These are phyloP conservation scores for Hydroisotoma schaefferi DNA, from an alignment of 2,888 invertebrate genomes.

Conservation along the genomic window DNA sequence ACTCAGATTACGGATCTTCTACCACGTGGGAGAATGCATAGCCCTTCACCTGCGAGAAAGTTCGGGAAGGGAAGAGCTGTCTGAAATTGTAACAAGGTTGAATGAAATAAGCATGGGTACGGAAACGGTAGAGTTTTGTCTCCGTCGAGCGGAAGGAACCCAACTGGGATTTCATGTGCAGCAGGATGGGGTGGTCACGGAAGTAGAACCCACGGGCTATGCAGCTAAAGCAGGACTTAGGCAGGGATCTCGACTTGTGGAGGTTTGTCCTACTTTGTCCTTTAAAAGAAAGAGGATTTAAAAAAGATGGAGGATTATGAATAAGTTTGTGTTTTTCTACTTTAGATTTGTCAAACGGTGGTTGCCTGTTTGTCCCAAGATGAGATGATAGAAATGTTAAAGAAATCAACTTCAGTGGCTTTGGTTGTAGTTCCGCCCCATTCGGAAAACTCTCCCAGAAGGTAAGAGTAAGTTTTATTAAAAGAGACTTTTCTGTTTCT, in stretches of 20 bases:
- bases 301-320: background rate
- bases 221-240: constrained; percentile 80
- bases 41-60: constrained; percentile 71
- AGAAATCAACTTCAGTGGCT: constrained; percentile 82
- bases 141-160: constrained; percentile 74
- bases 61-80: constrained; percentile 66
- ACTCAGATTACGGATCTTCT: constrained; percentile 72
- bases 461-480: constrained; percentile 50
- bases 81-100: constrained; percentile 76
- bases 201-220: constrained; percentile 72
- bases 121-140: constrained; percentile 72
- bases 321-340: constrained; percentile 10
- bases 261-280: constrained; percentile 54
- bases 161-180: constrained; percentile 82
- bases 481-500: background rate
- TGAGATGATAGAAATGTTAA: constrained; percentile 86
- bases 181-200: constrained; percentile 88
- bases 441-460: constrained; percentile 65
- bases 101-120: constrained; percentile 72
- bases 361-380: constrained; percentile 85
- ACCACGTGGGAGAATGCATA: constrained; percentile 91
- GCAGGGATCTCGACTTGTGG: constrained; percentile 84
- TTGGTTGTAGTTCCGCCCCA: constrained; percentile 75
- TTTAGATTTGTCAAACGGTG: constrained; percentile 74
- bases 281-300: background rate